These are phyloP conservation scores for Epinephelus malabaricus DNA, from an alignment of 2,797 vertebrate genomes.

Conservation along the genomic window DNA sequence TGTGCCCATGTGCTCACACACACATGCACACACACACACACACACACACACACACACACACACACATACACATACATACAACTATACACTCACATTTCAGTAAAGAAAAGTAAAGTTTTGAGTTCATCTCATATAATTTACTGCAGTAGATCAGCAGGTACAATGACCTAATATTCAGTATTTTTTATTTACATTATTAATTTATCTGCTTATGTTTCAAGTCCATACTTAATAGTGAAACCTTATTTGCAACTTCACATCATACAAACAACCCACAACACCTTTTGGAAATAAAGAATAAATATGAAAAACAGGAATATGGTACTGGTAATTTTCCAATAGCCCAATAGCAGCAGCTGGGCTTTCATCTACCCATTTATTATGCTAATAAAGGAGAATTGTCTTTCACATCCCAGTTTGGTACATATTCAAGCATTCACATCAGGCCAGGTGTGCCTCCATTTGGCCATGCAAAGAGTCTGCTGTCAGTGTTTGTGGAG, in stretches of 20 bases:
- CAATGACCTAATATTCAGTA: constrained; percentile 60
- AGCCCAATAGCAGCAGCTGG: constrained; percentile 80
- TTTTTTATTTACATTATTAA: constrained; percentile 82
- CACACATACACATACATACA: constrained; percentile 43
- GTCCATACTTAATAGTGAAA: constrained; percentile 74
- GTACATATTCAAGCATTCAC: constrained; percentile 82
- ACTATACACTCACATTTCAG: constrained; percentile 65
- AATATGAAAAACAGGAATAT: constrained; percentile 76
- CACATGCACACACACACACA: constrained; percentile 21
- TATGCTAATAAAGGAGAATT: constrained; percentile 77
- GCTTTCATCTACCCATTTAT: constrained; percentile 80
- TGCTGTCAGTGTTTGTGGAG: constrained; percentile 49
- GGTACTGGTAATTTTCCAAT: constrained; percentile 66
- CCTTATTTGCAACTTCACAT: constrained; percentile 83
- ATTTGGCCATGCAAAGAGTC: constrained; percentile 83
- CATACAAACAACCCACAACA: constrained; percentile 84
- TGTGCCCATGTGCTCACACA: constrained; percentile 35
- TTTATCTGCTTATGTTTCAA: constrained; percentile 71
- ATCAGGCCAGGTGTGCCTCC: constrained; percentile 83
- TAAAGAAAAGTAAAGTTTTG: constrained; percentile 72
- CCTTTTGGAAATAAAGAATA: constrained; percentile 79
- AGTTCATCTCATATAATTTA: constrained; percentile 68
- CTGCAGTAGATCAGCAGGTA: constrained; percentile 71
- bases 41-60: constrained; percentile 31
- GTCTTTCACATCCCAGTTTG: constrained; percentile 79